phyloP scores from a whole-genome alignment of 2,113 vertebrate genomes.

The Jacana jacana region DNA sequence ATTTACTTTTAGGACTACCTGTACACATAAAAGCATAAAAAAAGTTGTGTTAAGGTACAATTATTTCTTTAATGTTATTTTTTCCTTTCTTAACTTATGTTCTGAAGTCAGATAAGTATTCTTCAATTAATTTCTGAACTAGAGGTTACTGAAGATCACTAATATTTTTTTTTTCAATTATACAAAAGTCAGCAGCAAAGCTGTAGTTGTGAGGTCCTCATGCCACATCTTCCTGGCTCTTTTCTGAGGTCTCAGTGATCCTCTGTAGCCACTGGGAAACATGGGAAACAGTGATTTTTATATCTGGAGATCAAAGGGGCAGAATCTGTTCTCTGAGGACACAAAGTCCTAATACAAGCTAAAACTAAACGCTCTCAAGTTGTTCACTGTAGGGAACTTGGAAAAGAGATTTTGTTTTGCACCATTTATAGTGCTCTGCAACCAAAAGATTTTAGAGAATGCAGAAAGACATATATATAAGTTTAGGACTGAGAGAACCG shows the following conservation, averaged over 20 bases:
- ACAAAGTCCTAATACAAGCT: not conserved
- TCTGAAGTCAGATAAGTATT: not conserved
- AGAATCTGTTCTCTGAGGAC: constrained; percentile 18
- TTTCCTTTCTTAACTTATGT: not conserved
- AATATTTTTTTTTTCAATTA: not conserved
- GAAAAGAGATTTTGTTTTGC: constrained; percentile 25
- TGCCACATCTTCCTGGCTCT: not conserved
- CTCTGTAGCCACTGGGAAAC: not conserved
- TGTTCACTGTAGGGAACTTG: constrained; percentile 35
- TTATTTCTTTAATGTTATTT: not conserved
- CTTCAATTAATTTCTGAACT: not conserved
- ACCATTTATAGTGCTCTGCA: not conserved
- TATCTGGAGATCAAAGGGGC: constrained; percentile 34
- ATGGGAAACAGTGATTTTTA: constrained; percentile 1
- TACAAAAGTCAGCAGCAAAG: not conserved
- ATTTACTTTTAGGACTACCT: not conserved
- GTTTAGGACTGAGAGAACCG: not conserved
- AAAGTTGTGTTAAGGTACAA: not conserved
- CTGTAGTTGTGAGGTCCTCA: not conserved
- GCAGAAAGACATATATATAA: not conserved
- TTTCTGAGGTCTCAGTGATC: not conserved
- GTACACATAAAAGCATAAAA: not conserved
- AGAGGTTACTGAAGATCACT: not conserved
- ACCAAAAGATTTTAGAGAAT: not conserved
- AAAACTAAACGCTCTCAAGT: constrained; percentile 7